Evolutionary conservation across 2,888 invertebrate species (phyloP).

Genomic region (Xanthorhoe spadicearia): DNA sequence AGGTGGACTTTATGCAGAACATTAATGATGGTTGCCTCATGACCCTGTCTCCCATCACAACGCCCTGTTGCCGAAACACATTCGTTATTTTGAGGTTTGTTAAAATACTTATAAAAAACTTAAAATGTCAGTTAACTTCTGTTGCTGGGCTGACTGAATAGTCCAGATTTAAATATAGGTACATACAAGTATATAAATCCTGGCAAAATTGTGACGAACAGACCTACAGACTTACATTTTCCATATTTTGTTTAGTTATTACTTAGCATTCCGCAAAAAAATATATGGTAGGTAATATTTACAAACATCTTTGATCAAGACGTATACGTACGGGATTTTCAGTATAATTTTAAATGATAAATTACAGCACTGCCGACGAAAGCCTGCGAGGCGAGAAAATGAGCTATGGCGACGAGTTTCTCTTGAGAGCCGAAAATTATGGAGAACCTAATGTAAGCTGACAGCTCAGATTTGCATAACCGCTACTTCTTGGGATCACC

Average conservation of each 20-base stretch:
- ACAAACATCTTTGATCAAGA: not conserved
- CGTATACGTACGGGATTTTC: not conserved
- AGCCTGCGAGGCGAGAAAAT: constrained; percentile 64
- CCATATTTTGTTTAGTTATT: too few species aligned
- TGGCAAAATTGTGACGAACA: too few species aligned
- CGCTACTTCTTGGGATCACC: constrained; percentile 8
- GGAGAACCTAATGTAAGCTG: constrained; percentile 67
- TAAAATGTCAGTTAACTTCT: too few species aligned
- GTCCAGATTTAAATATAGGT: too few species aligned
- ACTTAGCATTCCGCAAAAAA: too few species aligned
- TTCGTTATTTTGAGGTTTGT: constrained; percentile 69
- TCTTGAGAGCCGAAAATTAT: constrained; percentile 74
- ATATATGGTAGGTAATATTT: not conserved
- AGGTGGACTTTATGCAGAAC: constrained; percentile 77
- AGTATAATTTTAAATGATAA: constrained; percentile 24
- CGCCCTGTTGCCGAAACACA: constrained; percentile 79
- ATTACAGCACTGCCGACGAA: constrained; percentile 61
- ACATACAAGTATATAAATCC: too few species aligned
- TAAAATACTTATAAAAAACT: not conserved
- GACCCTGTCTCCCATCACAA: constrained; percentile 78
- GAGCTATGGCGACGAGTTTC: constrained; percentile 78
- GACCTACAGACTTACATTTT: too few species aligned
- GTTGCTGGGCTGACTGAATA: too few species aligned
- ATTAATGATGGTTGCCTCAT: constrained; percentile 74
- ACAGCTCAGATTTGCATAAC: constrained; percentile 27